These are phyloP conservation scores for Tilapia sparmanii DNA, from an alignment of 2,113 vertebrate genomes.

Conservation along the genomic window DNA sequence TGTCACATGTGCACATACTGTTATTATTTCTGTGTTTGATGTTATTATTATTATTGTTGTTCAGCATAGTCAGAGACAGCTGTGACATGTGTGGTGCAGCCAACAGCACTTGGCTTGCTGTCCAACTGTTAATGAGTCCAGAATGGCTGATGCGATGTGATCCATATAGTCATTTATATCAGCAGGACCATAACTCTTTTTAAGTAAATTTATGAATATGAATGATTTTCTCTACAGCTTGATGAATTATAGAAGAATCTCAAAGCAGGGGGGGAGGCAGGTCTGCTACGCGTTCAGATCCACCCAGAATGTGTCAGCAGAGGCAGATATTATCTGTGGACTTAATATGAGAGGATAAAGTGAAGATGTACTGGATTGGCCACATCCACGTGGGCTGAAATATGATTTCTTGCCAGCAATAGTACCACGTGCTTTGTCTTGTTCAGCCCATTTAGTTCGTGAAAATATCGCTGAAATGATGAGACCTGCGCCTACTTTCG, in stretches of 20 bases:
- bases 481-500: neutral
- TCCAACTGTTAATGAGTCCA: slow-evolving; percentile 49
- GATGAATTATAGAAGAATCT: slow-evolving; percentile 44
- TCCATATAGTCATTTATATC: slow-evolving; percentile 38
- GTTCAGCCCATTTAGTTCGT: neutral
- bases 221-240: slow-evolving; percentile 36
- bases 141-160: slow-evolving; percentile 39
- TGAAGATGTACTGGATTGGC: slow-evolving; percentile 25
- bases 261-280: neutral
- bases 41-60: neutral
- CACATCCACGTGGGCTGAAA: neutral
- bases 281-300: neutral
- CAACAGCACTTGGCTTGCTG: slow-evolving; percentile 6
- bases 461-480: neutral
- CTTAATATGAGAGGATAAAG: slow-evolving; percentile 30
- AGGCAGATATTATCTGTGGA: slow-evolving; percentile 17
- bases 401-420: slow-evolving; percentile 11
- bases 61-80: neutral
- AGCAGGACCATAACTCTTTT: slow-evolving; percentile 36
- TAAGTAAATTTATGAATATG: slow-evolving; percentile 49
- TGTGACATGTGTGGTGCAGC: slow-evolving; percentile 45
- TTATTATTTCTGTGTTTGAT: neutral
- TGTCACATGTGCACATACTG: neutral
- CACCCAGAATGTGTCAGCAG: neutral
- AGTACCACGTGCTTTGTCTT: neutral